Base-by-base conservation (phyloP, 2,888 invertebrate genomes). In the Acanthosoma haemorrhoidale region DNA sequence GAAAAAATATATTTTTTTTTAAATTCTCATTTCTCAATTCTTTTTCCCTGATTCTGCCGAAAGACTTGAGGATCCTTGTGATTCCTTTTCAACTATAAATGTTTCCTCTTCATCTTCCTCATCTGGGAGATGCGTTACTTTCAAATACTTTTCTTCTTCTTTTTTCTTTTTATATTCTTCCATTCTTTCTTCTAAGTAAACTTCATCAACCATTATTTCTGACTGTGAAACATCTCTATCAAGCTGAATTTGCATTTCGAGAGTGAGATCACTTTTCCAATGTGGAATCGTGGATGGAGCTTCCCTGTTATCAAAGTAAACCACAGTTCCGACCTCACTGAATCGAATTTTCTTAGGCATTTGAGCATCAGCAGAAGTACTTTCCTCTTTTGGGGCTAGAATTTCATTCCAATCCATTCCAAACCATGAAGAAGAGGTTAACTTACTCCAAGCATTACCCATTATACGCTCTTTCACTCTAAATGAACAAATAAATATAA, bases 61-160 rank as follows among this genome's bases (percentile, higher is more conserved):
- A n/a, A n/a, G n/a, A n/a, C n/a, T n/a, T n/a, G n/a, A n/a, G n/a
- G n/a, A n/a, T n/a, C n/a, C n/a, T n/a, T n/a, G n/a, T n/a, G n/a
- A n/a, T n/a, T n/a, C n/a, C n/a, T n/a, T n/a, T n/a, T n/a, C n/a
- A n/a, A n/a, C n/a, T n/a, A n/a, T n/a, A n/a, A n/a, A n/a, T n/a
- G n/a, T n/a, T n/a, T 43, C 41, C 4, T 18, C 2, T 18, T 13
- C 13, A 18, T 11, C 11, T 21, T 21, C 43, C 5, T 21, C 21
- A 1, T 4, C 0, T 1, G 21, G 43, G 1, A 18, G 1, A n/a
- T n/a, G n/a, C 18, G 16, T 43, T 25, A 25, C 4, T 25, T 25
- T 51, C 29, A 51, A 13, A 1, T 25, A 18, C n/a, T 51, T 51
- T 25, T 51, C 51, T 51, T 51, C 51, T 5, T 51, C n/a, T n/a